These are phyloP conservation scores for Drosophila gaucha DNA, from an alignment of 2,888 invertebrate genomes.

Conservation along the genomic window DNA sequence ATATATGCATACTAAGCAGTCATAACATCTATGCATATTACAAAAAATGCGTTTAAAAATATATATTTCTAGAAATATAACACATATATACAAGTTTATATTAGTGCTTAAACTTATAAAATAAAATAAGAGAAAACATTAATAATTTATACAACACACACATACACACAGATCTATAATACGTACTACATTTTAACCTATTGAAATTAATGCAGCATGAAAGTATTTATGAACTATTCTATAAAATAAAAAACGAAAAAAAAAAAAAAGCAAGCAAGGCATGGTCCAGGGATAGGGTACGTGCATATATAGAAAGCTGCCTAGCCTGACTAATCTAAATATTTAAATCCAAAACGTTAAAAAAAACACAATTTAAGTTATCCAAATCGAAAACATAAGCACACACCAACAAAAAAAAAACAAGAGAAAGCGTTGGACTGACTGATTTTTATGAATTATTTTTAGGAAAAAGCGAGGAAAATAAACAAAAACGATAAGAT, in stretches of 20 bases:
- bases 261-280: conserved; percentile 11
- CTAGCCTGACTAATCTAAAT: conserved; percentile 18
- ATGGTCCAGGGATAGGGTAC: conserved; percentile 15
- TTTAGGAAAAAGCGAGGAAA: conserved; percentile 28
- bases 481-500: conserved; percentile 11
- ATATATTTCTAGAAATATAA: conserved; percentile 30
- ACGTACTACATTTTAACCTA: conserved; percentile 74
- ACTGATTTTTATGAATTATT: conserved; percentile 75
- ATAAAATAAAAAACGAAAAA: conserved; percentile 25
- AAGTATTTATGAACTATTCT: conserved; percentile 55
- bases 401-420: conserved; percentile 43
- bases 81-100: conserved; percentile 36
- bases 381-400: conserved; percentile 5
- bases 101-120: conserved; percentile 29
- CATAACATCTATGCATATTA: conserved; percentile 57
- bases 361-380: conserved; percentile 12
- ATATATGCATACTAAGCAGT: conserved; percentile 59
- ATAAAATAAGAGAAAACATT: conserved; percentile 21
- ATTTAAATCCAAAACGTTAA: conserved; percentile 23
- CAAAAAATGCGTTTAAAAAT: conserved; percentile 38
- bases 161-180: conserved; percentile 49
- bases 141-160: conserved; percentile 62
- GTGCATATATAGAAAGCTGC: neutral
- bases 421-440: conserved; percentile 68
- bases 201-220: conserved; percentile 60